Percentiles rank a stretch among this genome's conserved stretches.
phyloP scores from a whole-genome alignment of 2,113 vertebrate species.

The Microcebus griseorufus region DNA sequence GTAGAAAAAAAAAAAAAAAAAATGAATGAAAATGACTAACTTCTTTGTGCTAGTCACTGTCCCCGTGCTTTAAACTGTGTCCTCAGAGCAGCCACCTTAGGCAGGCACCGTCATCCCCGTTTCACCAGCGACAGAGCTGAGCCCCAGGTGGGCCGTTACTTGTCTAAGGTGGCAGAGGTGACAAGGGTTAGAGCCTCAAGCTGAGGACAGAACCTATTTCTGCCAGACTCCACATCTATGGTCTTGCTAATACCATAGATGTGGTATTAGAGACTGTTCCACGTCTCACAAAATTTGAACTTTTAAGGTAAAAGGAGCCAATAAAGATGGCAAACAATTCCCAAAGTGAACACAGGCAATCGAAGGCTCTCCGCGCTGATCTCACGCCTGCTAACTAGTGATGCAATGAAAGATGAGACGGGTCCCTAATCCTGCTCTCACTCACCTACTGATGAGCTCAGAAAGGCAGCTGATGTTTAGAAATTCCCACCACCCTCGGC shows the following conservation, averaged over 20 bases:
- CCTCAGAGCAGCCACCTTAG: not conserved
- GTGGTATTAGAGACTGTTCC: too few relatives aligned
- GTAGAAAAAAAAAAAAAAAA: accelerated
- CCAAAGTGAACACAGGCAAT: not conserved
- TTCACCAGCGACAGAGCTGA: not conserved
- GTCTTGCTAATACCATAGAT: not conserved
- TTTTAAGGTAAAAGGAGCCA: not conserved
- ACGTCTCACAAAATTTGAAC: not conserved
- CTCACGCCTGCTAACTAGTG: not conserved
- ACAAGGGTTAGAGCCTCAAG: not conserved
- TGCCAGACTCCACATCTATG: not conserved
- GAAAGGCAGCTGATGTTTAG: not conserved
- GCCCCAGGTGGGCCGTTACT: not conserved
- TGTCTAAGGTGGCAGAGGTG: not conserved
- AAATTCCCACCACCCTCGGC: not conserved
- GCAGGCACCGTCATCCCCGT: not conserved
- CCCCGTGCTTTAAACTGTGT: not conserved
- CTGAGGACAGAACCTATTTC: not conserved
- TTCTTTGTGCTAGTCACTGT: not conserved
- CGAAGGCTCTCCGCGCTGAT: not conserved
- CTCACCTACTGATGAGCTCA: not conserved
- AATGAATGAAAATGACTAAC: not conserved
- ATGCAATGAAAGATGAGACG: not conserved
- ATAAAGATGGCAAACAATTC: not conserved
- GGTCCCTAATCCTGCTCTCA: not conserved